Evolutionary conservation across 2,888 invertebrate genomes (phyloP).

Genomic region (Matsumyia berberina): DNA sequence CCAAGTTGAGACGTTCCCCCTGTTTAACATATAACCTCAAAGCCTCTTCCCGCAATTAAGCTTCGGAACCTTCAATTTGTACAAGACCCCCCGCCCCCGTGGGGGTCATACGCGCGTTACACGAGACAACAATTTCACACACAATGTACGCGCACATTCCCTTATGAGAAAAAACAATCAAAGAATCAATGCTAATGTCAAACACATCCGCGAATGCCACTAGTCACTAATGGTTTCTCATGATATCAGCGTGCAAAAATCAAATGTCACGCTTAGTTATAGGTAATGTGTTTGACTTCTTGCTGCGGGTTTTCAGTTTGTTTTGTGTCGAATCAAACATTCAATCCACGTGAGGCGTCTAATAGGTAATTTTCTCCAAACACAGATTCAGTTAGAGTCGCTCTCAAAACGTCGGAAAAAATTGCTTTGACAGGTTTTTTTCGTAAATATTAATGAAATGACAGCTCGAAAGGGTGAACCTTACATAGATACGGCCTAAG

Average conservation of each 20-base stretch:
- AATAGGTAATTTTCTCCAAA: slow-evolving; percentile 41
- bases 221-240: slow-evolving; percentile 25
- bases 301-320: background rate
- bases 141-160: background rate
- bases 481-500: background rate
- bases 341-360: slow-evolving; percentile 28
- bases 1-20: background rate
- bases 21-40: background rate
- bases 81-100: background rate
- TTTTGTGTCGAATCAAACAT: slow-evolving; percentile 6
- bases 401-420: background rate
- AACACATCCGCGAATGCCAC: background rate
- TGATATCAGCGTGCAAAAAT: slow-evolving; percentile 35
- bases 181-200: slow-evolving; percentile 7
- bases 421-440: background rate
- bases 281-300: slow-evolving; percentile 22
- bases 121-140: too few relatives aligned
- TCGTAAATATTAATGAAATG: background rate
- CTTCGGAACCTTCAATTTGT: slow-evolving; percentile 1
- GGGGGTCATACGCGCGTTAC: slow-evolving; percentile 5
- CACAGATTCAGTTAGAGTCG: background rate
- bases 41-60: slow-evolving; percentile 5
- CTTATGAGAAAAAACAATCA: background rate
- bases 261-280: slow-evolving; percentile 43
- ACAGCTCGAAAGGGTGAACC: background rate